phyloP scores from a whole-genome alignment of 2,113 vertebrate genomes.

The Xiphorhynchus elegans region DNA sequence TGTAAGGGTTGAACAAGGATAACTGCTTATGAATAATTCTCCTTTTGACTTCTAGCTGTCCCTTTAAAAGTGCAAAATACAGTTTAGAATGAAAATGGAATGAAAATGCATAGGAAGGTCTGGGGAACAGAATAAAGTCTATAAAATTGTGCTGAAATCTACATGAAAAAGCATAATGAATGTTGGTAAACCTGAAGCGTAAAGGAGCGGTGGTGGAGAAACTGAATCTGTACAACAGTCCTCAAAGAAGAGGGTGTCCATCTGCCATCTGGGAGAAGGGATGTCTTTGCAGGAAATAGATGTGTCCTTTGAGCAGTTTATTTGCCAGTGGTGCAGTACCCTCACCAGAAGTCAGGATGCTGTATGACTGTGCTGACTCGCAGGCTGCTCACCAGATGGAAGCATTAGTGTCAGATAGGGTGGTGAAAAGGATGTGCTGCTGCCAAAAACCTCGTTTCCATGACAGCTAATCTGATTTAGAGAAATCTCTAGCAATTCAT shows the following conservation, averaged over 20 bases:
- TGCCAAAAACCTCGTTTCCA: not conserved
- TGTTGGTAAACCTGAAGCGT: not conserved
- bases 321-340: not conserved
- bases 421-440: not conserved
- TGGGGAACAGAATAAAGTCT: not conserved
- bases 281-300: not conserved
- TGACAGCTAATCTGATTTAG: not conserved
- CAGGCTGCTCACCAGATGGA: not conserved
- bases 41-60: not conserved
- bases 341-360: not conserved
- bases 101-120: not conserved
- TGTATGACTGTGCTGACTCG: not conserved
- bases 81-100: not conserved
- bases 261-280: not conserved
- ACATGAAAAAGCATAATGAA: not conserved
- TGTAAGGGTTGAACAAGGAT: not conserved
- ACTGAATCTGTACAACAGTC: not conserved
- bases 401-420: accelerated
- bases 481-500: not conserved
- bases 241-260: not conserved
- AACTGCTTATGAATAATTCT: not conserved
- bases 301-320: not conserved
- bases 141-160: not conserved
- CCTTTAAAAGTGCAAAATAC: not conserved
- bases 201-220: not conserved